Conservation (phyloP, 2,113 vertebrate genomes). For the Seriola dumerili region DNA sequence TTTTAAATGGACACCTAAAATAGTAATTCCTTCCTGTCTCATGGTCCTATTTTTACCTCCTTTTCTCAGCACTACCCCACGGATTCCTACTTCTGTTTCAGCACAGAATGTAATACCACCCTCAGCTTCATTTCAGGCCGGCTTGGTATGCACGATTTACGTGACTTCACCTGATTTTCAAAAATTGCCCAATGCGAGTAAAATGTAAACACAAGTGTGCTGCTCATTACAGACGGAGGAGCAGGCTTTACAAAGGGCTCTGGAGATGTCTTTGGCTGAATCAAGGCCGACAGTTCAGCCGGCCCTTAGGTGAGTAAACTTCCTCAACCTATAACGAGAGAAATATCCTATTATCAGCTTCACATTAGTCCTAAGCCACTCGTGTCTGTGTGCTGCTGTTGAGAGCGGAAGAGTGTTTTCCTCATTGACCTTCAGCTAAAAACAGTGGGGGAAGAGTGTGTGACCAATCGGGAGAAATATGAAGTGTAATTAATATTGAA, state of each 20-base stretch:
- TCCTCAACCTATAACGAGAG: background rate
- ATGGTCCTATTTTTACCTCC: background rate
- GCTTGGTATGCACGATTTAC: slow-evolving; percentile 78
- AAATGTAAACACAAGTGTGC: slow-evolving; percentile 13
- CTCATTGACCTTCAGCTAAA: background rate
- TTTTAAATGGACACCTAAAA: background rate
- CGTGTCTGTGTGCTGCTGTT: background rate
- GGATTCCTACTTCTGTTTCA: slow-evolving; percentile 73
- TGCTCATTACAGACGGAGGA: slow-evolving; percentile 89
- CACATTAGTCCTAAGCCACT: background rate
- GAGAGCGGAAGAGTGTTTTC: background rate
- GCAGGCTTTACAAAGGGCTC: slow-evolving; percentile 94
- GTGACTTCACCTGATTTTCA: background rate
- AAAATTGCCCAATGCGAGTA: background rate
- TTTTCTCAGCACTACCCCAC: slow-evolving; percentile 44
- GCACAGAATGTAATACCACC: slow-evolving; percentile 80
- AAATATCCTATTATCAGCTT: background rate
- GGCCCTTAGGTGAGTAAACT: slow-evolving; percentile 82
- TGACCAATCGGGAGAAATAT: background rate
- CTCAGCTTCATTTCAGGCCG: slow-evolving; percentile 83
- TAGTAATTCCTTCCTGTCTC: background rate
- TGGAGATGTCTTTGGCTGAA: slow-evolving; percentile 95
- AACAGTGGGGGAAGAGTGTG: background rate
- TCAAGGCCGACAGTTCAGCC: slow-evolving; percentile 73
- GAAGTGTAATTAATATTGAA: background rate